Percentiles rank a stretch among this genome's conserved stretches.
phyloP scores from a whole-genome alignment of 2,797 vertebrate genomes.

The Pogoniulus pusillus region DNA sequence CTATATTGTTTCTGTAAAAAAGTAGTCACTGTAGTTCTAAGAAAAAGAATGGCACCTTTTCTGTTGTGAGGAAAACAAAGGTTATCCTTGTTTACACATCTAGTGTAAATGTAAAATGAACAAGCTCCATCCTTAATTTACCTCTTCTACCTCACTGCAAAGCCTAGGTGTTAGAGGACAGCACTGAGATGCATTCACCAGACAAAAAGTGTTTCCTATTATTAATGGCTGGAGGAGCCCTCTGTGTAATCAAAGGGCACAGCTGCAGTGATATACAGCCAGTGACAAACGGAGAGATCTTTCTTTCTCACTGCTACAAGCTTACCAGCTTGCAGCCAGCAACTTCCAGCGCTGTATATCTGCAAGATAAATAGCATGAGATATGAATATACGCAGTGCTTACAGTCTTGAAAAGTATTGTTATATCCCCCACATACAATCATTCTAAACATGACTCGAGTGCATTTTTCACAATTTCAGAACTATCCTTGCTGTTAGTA shows the following conservation, averaged over 20 bases:
- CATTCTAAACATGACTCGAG: slow-evolving; percentile 74
- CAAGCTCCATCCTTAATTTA: slow-evolving; percentile 72
- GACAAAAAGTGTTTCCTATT: slow-evolving; percentile 80
- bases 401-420: slow-evolving; percentile 78
- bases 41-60: slow-evolving; percentile 44
- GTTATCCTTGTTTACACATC: slow-evolving; percentile 61
- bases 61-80: slow-evolving; percentile 58
- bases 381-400: slow-evolving; percentile 78
- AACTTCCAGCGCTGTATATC: slow-evolving; percentile 76
- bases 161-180: slow-evolving; percentile 72
- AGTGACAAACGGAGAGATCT: slow-evolving; percentile 75
- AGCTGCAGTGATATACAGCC: slow-evolving; percentile 80
- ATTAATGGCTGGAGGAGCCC: slow-evolving; percentile 81
- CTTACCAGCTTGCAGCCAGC: slow-evolving; percentile 73
- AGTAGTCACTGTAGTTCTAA: neutral
- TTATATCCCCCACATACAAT: slow-evolving; percentile 75
- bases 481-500: slow-evolving; percentile 71
- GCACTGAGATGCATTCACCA: slow-evolving; percentile 70
- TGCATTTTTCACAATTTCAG: slow-evolving; percentile 80
- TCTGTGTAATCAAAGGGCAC: slow-evolving; percentile 84
- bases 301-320: slow-evolving; percentile 71
- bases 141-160: slow-evolving; percentile 62
- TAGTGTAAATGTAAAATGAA: slow-evolving; percentile 64
- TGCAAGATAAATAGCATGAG: slow-evolving; percentile 80
- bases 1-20: slow-evolving; percentile 37